Evolutionary conservation across 2,888 invertebrate species (phyloP).

Genomic region (Spilosoma lubricipeda): DNA sequence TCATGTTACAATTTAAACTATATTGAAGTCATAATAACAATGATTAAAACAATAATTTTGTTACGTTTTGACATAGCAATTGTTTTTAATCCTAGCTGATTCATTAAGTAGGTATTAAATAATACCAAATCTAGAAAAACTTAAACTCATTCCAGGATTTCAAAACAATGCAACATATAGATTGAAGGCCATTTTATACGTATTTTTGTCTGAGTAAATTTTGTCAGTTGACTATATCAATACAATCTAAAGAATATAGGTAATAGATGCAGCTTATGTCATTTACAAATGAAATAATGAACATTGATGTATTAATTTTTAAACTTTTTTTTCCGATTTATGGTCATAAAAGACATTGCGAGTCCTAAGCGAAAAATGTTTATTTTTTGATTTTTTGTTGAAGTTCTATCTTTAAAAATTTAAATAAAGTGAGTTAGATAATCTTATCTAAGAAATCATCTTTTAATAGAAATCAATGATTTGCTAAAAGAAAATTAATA

Average conservation of each 20-base stretch:
- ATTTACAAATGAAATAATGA: background rate
- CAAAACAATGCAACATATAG: background rate
- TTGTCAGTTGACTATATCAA: background rate
- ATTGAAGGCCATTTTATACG: background rate
- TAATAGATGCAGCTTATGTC: background rate
- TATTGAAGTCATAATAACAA: background rate
- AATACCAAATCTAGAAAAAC: background rate
- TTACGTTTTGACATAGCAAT: too few relatives aligned
- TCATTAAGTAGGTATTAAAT: too few relatives aligned
- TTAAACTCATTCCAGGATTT: background rate
- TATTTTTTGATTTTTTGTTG: background rate
- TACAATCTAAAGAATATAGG: background rate
- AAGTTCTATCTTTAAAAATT: background rate
- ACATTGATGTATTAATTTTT: constrained; percentile 14
- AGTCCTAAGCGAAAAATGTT: background rate
- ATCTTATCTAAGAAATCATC: background rate
- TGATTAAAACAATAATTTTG: background rate
- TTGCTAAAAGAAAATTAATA: background rate
- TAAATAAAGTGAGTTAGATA: background rate
- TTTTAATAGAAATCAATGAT: background rate
- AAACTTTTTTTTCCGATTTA: background rate
- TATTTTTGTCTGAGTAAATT: background rate
- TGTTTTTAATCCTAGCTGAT: too few relatives aligned
- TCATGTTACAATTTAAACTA: background rate
- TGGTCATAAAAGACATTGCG: background rate